Evolutionary conservation across 2,888 invertebrate species (phyloP).

Genomic region (Tinea semifulvella): DNA sequence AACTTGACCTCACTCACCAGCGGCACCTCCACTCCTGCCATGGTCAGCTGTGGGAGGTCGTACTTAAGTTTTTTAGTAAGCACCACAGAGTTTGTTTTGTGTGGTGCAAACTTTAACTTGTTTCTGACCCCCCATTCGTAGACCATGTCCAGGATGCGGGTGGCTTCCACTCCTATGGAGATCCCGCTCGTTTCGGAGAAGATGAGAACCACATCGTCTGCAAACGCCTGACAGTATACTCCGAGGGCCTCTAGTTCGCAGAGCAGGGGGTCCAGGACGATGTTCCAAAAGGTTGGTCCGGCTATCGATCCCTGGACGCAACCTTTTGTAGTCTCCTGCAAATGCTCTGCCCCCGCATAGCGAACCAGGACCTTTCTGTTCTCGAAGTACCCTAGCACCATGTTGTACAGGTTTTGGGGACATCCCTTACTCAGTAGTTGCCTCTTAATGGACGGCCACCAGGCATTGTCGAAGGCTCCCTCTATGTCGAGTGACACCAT

Average conservation of each 20-base stretch:
- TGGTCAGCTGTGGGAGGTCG: slow-evolving; percentile 14
- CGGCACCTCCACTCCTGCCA: slow-evolving; percentile 8
- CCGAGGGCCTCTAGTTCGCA: not conserved
- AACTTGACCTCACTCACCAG: slow-evolving; percentile 6
- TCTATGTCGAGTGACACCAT: slow-evolving; percentile 15
- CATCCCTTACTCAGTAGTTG: not conserved
- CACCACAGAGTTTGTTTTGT: slow-evolving; percentile 15
- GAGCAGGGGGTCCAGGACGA: slow-evolving; percentile 19
- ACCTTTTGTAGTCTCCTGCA: slow-evolving; percentile 14
- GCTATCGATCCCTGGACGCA: slow-evolving; percentile 20
- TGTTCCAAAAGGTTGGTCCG: slow-evolving; percentile 21
- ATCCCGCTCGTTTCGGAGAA: slow-evolving; percentile 13
- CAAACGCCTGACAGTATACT: slow-evolving; percentile 20
- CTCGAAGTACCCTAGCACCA: slow-evolving; percentile 17
- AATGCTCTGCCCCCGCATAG: slow-evolving; percentile 16
- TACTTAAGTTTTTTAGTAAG: slow-evolving; percentile 16
- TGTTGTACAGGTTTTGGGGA: not conserved
- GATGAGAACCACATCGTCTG: slow-evolving; percentile 19
- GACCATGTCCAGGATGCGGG: slow-evolving; percentile 7
- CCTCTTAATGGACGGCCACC: slow-evolving; percentile 9
- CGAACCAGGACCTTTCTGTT: slow-evolving; percentile 14
- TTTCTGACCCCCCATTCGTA: slow-evolving; percentile 16
- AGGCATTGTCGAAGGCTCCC: slow-evolving; percentile 6
- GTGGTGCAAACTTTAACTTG: slow-evolving; percentile 19
- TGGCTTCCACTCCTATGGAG: not conserved